Conservation (phyloP, 2,888 invertebrate species). For the Beris morrisii region DNA sequence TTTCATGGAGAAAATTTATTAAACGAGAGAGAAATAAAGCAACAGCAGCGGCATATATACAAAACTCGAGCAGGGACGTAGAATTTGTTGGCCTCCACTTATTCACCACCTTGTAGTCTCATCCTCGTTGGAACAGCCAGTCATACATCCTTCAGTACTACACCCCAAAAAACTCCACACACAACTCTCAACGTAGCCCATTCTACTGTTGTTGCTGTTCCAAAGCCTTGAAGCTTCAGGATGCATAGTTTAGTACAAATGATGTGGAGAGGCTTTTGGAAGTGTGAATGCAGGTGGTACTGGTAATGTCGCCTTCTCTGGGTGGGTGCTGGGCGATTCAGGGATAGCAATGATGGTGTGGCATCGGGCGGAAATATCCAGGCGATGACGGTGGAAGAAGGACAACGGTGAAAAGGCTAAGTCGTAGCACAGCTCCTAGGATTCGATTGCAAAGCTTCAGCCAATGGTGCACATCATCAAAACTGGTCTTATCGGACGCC, state of each 20-base stretch:
- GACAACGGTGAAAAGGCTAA: constrained; percentile 21
- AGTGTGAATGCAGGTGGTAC: neutral
- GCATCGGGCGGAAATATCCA: constrained; percentile 24
- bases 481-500: too few relatives aligned
- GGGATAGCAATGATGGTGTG: constrained; percentile 15
- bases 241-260: constrained; percentile 17
- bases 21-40: constrained; percentile 26
- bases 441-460: constrained; percentile 17
- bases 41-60: neutral
- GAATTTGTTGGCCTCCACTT: neutral
- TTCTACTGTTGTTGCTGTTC: too few relatives aligned
- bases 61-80: constrained; percentile 10
- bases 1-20: constrained; percentile 26
- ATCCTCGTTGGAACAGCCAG: neutral
- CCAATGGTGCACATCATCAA: too few relatives aligned
- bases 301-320: neutral
- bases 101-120: neutral
- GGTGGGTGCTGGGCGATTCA: constrained; percentile 12
- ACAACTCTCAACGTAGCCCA: neutral
- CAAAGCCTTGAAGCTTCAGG: constrained; percentile 8
- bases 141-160: constrained; percentile 11
- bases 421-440: constrained; percentile 7
- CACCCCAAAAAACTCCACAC: constrained; percentile 18
- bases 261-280: constrained; percentile 4
- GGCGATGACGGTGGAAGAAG: constrained; percentile 32